Conservation (phyloP, 2,888 invertebrate genomes). For the Caenorhabditis sp. region DNA sequence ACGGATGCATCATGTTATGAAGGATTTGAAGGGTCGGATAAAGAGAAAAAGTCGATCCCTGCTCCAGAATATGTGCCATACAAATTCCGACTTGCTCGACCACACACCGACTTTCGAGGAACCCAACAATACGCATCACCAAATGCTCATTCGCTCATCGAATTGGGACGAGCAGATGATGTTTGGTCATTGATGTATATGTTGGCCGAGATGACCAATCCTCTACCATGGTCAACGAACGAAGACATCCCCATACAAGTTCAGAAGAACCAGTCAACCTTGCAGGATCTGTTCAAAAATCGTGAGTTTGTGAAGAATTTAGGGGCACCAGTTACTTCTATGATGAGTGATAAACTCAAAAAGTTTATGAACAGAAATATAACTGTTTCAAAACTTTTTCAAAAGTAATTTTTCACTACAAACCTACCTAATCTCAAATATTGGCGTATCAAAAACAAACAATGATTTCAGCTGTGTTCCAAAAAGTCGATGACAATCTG, state of each 20-base stretch:
- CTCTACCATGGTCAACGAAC: conserved; percentile 6
- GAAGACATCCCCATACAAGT: neutral
- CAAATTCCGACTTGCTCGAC: conserved; percentile 21
- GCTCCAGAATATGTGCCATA: neutral
- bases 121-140: conserved; percentile 34
- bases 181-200: conserved; percentile 42
- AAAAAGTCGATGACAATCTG: conserved; percentile 19
- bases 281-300: neutral
- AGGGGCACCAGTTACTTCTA: too few relatives aligned
- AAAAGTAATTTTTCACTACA: too few relatives aligned
- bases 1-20: neutral
- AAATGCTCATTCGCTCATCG: conserved; percentile 20
- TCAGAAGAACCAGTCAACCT: neutral
- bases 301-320: too few relatives aligned
- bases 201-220: conserved; percentile 28
- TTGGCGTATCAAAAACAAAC: neutral
- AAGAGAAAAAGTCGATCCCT: neutral
- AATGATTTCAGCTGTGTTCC: neutral
- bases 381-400: too few relatives aligned
- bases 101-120: conserved; percentile 33
- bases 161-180: conserved; percentile 39
- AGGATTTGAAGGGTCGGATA: neutral
- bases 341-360: too few relatives aligned
- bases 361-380: too few relatives aligned
- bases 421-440: too few relatives aligned